Evolutionary conservation across 2,797 vertebrate genomes (phyloP).

Genomic region (Emydoidea blandingii): DNA sequence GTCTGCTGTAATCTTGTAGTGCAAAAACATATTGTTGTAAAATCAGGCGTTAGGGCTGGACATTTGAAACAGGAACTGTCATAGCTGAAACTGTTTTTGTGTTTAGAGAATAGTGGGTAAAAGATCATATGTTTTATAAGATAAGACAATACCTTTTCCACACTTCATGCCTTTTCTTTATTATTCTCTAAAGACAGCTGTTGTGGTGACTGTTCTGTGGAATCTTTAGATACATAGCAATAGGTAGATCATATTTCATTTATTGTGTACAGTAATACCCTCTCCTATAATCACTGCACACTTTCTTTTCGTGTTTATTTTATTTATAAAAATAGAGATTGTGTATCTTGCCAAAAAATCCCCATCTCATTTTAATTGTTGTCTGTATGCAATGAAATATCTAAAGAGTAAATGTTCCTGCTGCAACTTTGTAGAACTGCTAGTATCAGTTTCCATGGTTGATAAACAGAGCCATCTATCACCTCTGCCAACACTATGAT

Average conservation of each 20-base stretch:
- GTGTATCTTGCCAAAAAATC: constrained; percentile 53
- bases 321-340: constrained; percentile 57
- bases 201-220: constrained; percentile 42
- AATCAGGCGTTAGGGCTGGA: constrained; percentile 41
- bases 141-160: constrained; percentile 47
- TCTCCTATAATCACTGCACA: constrained; percentile 41
- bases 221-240: constrained; percentile 41
- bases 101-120: constrained; percentile 51
- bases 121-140: constrained; percentile 63
- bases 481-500: background rate
- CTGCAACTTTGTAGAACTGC: background rate
- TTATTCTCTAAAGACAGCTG: constrained; percentile 48
- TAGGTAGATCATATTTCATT: constrained; percentile 57
- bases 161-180: constrained; percentile 3
- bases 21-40: constrained; percentile 64
- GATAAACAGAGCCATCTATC: background rate
- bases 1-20: constrained; percentile 65
- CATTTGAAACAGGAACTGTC: constrained; percentile 58
- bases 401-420: background rate
- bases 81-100: constrained; percentile 51
- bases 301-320: constrained; percentile 35
- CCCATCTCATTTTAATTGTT: constrained; percentile 15
- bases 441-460: background rate
- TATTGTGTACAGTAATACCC: constrained; percentile 56
- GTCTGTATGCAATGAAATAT: background rate